Conservation (phyloP, 2,113 vertebrate genomes). For the Poeciliopsis prolifica region DNA sequence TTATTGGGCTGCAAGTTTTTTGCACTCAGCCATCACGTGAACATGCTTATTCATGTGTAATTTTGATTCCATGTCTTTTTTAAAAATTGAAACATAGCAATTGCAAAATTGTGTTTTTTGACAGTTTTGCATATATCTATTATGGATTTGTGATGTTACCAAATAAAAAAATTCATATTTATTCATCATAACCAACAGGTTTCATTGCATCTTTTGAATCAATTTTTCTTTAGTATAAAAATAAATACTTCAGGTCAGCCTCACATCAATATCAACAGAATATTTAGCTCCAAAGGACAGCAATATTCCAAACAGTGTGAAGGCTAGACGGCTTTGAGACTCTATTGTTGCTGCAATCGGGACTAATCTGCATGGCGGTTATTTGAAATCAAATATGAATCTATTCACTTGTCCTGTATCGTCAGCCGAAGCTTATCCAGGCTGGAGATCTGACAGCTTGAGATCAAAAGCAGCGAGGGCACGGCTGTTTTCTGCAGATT, state of each 20-base stretch:
- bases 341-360: slow-evolving; percentile 16
- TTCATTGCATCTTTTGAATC: neutral
- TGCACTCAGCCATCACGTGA: no score
- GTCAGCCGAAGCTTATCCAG: slow-evolving; percentile 34
- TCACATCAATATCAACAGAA: neutral
- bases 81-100: no score
- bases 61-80: no score
- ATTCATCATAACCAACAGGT: neutral
- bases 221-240: neutral
- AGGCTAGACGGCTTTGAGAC: slow-evolving; percentile 6
- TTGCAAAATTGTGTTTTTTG: no score
- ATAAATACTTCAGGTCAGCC: neutral
- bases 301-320: neutral
- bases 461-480: slow-evolving; percentile 17
- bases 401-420: slow-evolving; percentile 30
- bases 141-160: no score
- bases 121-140: no score
- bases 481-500: slow-evolving; percentile 13
- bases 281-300: neutral
- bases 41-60: no score
- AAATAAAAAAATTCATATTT: neutral
- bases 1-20: no score
- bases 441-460: slow-evolving; percentile 12
- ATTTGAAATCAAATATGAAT: slow-evolving; percentile 40
- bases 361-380: slow-evolving; percentile 39